Conservation (phyloP, 2,797 vertebrate genomes). For the Morelia viridis region DNA sequence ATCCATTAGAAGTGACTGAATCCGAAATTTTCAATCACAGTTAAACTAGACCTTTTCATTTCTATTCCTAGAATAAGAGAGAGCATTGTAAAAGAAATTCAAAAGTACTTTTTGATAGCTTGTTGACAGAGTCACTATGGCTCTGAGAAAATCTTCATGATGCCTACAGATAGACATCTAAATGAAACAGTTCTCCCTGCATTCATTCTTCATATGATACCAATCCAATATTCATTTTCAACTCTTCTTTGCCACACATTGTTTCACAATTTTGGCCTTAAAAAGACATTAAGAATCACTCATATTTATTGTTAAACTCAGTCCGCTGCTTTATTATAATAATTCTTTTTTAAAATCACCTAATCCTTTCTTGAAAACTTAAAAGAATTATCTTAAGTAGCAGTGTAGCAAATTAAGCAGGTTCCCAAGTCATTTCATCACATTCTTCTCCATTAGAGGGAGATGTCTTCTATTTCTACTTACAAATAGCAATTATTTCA, state of each 20-base stretch:
- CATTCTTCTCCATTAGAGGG: background rate
- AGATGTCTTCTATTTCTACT: background rate
- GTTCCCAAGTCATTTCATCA: background rate
- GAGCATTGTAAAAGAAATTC: background rate
- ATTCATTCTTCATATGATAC: background rate
- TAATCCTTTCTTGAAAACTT: background rate
- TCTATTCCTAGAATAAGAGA: background rate
- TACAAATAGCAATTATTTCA: background rate
- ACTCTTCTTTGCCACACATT: background rate
- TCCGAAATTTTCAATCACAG: background rate
- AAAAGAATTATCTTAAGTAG: background rate
- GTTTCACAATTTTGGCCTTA: background rate
- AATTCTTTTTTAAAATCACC: background rate
- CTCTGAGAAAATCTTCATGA: slow-evolving; percentile 3
- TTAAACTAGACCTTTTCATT: slow-evolving; percentile 25
- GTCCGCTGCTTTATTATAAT: background rate
- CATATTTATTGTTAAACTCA: background rate
- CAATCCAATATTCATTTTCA: background rate
- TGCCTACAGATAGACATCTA: background rate
- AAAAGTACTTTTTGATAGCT: background rate
- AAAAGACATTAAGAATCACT: background rate
- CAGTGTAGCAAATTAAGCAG: background rate
- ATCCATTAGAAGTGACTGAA: slow-evolving; percentile 3
- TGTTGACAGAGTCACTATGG: background rate
- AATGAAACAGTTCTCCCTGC: background rate